Evolutionary conservation across 2,113 vertebrate species (phyloP).

Genomic region (Platysteira castanea): DNA sequence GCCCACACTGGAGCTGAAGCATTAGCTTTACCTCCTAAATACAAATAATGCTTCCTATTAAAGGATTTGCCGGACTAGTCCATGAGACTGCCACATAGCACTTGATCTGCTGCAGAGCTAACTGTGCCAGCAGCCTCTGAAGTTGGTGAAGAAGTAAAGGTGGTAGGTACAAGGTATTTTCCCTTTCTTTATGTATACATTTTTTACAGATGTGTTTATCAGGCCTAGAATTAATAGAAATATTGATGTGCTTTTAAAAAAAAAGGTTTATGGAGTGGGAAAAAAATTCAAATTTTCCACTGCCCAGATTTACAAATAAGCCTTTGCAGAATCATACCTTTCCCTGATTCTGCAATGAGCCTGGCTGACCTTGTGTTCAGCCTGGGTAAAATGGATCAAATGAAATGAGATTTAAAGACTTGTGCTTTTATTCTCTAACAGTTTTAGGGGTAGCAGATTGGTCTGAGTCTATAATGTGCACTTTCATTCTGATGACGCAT

Average conservation of each 20-base stretch:
- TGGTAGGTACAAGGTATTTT: background rate
- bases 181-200: background rate
- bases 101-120: background rate
- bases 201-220: background rate
- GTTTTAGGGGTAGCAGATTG: background rate
- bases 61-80: slow-evolving; percentile 5
- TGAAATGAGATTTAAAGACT: background rate
- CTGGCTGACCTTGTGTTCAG: background rate
- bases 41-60: background rate
- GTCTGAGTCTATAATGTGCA: background rate
- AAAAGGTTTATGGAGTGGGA: background rate
- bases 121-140: background rate
- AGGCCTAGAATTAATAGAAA: background rate
- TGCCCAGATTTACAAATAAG: background rate
- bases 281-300: background rate
- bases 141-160: background rate
- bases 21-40: slow-evolving; percentile 11
- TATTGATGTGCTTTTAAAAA: background rate
- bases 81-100: background rate
- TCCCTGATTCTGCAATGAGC: background rate
- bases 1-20: background rate
- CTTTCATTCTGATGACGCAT: background rate
- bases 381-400: background rate
- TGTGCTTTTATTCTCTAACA: background rate
- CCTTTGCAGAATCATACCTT: background rate